A percentile compares a stretch with the other conserved stretches of the same genome.
phyloP scores from a whole-genome alignment of 2,888 invertebrate species.

The Dasypolia templi region DNA sequence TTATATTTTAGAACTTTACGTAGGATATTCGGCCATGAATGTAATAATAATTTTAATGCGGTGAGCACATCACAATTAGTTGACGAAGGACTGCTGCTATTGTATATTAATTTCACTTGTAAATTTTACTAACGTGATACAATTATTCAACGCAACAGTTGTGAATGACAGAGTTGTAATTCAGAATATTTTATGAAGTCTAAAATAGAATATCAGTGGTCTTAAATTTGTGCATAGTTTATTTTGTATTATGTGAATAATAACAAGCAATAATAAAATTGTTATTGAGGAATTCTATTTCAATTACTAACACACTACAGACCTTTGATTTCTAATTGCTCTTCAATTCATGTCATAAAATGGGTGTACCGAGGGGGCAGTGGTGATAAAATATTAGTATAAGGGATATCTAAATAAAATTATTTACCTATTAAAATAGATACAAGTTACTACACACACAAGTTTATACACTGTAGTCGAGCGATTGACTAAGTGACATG shows the following conservation, averaged over 20 bases:
- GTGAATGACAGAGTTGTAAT: constrained; percentile 79
- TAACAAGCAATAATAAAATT: constrained; percentile 92
- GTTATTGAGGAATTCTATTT: constrained; percentile 85
- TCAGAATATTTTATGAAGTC: constrained; percentile 83
- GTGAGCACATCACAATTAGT: constrained; percentile 83
- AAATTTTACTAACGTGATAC: constrained; percentile 66
- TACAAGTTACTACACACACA: no score
- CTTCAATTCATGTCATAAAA: background rate
- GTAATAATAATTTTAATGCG: constrained; percentile 77
- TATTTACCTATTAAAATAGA: background rate
- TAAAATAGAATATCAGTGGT: constrained; percentile 86
- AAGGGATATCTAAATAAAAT: background rate
- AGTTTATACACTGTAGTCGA: background rate
- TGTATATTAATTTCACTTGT: constrained; percentile 81
- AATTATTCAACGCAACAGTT: constrained; percentile 64
- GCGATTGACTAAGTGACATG: background rate
- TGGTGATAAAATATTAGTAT: background rate
- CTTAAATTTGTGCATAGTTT: constrained; percentile 92
- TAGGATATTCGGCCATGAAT: constrained; percentile 85
- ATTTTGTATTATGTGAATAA: constrained; percentile 93
- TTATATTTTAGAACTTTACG: constrained; percentile 78
- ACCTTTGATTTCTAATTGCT: background rate
- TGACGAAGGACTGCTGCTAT: constrained; percentile 79
- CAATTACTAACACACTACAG: constrained; percentile 5
- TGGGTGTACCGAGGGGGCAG: no score